phyloP scores from a whole-genome alignment of 2,888 invertebrate genomes.

The Hirtodrosophila trivittata region DNA sequence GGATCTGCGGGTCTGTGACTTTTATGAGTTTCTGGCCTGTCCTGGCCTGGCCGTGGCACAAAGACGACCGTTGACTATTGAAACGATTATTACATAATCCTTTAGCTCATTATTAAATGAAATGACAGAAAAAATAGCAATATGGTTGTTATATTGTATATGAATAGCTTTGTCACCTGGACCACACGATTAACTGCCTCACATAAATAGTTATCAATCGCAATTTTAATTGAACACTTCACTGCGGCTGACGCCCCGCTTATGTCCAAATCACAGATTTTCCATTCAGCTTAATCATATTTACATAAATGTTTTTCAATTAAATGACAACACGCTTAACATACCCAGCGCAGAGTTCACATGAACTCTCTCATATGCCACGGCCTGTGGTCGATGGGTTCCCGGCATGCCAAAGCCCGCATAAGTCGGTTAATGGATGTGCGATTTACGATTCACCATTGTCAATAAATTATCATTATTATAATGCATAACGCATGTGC shows the following conservation, averaged over 20 bases:
- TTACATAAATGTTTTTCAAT: constrained; percentile 53
- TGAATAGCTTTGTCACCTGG: constrained; percentile 41
- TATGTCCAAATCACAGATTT: constrained; percentile 43
- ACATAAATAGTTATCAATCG: constrained; percentile 6
- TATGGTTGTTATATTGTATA: constrained; percentile 16
- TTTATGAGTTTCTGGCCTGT: constrained; percentile 47
- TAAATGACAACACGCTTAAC: constrained; percentile 47
- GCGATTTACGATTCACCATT: constrained; percentile 59
- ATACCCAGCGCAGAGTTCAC: neutral
- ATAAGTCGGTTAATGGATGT: constrained; percentile 61
- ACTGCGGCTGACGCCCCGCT: constrained; percentile 13
- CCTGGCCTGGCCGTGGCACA: no score
- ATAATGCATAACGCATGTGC: constrained; percentile 15
- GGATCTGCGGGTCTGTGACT: constrained; percentile 53
- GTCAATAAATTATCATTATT: constrained; percentile 45
- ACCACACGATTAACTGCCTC: neutral
- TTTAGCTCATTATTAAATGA: constrained; percentile 64
- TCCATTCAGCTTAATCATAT: constrained; percentile 54
- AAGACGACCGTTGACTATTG: constrained; percentile 26
- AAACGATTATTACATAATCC: constrained; percentile 57
- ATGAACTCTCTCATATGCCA: no score
- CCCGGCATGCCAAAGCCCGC: constrained; percentile 34
- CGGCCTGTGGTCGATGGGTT: no score
- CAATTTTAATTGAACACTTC: constrained; percentile 53
- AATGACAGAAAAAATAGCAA: constrained; percentile 38